Conservation (phyloP, 2,888 invertebrate genomes). For the Epicampocera succincta region DNA sequence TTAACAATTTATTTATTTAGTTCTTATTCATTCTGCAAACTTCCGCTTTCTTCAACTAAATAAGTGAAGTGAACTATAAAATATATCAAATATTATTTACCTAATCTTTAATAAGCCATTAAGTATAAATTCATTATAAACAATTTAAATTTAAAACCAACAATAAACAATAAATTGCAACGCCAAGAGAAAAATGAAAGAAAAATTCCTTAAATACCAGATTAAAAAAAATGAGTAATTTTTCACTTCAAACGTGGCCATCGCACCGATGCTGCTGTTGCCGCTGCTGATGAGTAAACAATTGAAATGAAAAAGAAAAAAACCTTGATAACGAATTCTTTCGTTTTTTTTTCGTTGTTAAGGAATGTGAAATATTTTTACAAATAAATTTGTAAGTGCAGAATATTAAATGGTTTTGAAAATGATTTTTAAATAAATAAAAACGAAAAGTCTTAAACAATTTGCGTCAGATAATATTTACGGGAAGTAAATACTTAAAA, state of each 20-base stretch:
- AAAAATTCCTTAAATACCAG: slow-evolving; percentile 54
- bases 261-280: background rate
- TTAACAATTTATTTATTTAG: too few relatives aligned
- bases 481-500: slow-evolving; percentile 24
- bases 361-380: slow-evolving; percentile 49
- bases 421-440: background rate
- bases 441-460: background rate
- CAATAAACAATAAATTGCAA: slow-evolving; percentile 39
- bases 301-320: slow-evolving; percentile 23
- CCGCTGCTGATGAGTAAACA: slow-evolving; percentile 39
- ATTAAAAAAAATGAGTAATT: slow-evolving; percentile 4
- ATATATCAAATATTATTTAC: slow-evolving; percentile 3
- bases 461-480: slow-evolving; percentile 14
- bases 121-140: slow-evolving; percentile 38
- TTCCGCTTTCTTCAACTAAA: background rate
- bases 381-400: slow-evolving; percentile 45
- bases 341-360: slow-evolving; percentile 2
- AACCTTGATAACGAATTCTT: slow-evolving; percentile 36
- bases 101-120: slow-evolving; percentile 18
- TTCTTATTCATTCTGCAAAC: too few relatives aligned
- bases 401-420: slow-evolving; percentile 10
- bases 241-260: slow-evolving; percentile 1
- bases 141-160: slow-evolving; percentile 36
- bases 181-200: slow-evolving; percentile 2
- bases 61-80: background rate